A percentile compares a stretch with the other conserved stretches of the same genome.
Evolutionary conservation across 1,140 invertebrate species (phyloP).

Genomic region (Drosophila nasuta): DNA sequence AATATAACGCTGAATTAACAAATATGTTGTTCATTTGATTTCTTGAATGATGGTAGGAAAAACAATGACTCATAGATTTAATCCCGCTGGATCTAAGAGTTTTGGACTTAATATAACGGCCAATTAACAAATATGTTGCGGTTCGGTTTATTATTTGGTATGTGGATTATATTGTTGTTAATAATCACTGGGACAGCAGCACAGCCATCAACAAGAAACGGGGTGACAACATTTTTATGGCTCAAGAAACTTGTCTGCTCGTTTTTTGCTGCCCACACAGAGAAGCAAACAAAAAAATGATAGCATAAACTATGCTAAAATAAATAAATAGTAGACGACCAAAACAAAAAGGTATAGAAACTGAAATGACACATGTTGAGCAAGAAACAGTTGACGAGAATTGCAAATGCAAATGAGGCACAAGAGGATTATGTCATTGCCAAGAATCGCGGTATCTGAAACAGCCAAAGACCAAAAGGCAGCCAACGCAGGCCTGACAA

Average conservation of each 20-base stretch:
- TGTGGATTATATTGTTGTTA: slow-evolving; percentile 6
- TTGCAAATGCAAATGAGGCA: slow-evolving; percentile 52
- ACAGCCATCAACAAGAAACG: neutral
- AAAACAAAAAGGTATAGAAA: slow-evolving; percentile 45
- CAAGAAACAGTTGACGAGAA: slow-evolving; percentile 26
- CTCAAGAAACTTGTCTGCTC: slow-evolving; percentile 60
- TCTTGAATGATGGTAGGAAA: too few species aligned
- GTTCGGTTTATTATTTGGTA: neutral
- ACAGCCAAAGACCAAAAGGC: slow-evolving; percentile 30
- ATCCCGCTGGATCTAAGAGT: too few species aligned
- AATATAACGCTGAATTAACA: slow-evolving; percentile 37
- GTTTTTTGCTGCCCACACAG: slow-evolving; percentile 20
- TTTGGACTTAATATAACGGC: slow-evolving; percentile 12
- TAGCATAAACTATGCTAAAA: slow-evolving; percentile 57
- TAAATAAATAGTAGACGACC: neutral
- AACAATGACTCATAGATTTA: too few species aligned
- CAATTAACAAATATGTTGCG: slow-evolving; percentile 40
- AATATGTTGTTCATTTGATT: slow-evolving; percentile 20
- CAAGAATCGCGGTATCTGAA: slow-evolving; percentile 19
- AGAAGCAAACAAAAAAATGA: slow-evolving; percentile 10
- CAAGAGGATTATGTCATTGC: slow-evolving; percentile 66
- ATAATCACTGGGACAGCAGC: slow-evolving; percentile 13
- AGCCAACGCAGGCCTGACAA: slow-evolving; percentile 36
- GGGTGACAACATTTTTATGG: slow-evolving; percentile 66
- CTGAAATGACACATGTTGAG: slow-evolving; percentile 54